Conservation (phyloP, 1,140 invertebrate genomes). For the Phenacoccus solenopsis region DNA sequence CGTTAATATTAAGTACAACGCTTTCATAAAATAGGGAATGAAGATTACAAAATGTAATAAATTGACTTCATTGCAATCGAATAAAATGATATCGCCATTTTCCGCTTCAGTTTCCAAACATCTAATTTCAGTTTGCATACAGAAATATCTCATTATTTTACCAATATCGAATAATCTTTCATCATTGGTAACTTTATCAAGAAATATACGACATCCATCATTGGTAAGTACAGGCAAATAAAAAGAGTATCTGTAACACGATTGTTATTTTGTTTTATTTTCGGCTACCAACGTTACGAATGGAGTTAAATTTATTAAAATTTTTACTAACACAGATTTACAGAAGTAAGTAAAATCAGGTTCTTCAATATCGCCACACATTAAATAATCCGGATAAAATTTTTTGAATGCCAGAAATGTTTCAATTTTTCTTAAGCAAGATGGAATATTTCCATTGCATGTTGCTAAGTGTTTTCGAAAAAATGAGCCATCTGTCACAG, state of each 20-base stretch:
- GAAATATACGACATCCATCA: background rate
- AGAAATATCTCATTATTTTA: constrained; percentile 8
- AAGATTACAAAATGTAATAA: background rate
- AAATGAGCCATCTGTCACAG: too few relatives aligned
- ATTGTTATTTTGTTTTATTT: background rate
- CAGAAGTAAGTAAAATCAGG: too few relatives aligned
- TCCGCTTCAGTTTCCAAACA: background rate
- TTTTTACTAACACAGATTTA: too few relatives aligned
- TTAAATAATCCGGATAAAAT: too few relatives aligned
- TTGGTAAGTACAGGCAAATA: background rate
- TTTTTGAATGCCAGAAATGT: too few relatives aligned
- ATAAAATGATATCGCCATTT: background rate
- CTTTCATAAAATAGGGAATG: background rate
- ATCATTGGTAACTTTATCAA: background rate
- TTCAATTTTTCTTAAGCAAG: too few relatives aligned
- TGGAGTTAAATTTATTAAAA: too few relatives aligned
- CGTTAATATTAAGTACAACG: background rate
- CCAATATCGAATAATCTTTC: constrained; percentile 4
- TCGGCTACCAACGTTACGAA: too few relatives aligned
- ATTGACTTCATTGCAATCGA: background rate
- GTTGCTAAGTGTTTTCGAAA: too few relatives aligned
- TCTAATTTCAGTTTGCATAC: background rate
- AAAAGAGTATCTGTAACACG: background rate
- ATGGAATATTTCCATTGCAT: too few relatives aligned
- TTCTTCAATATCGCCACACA: too few relatives aligned